phyloP scores from a whole-genome alignment of 2,113 vertebrate species.

The Engystomops pustulosus region DNA sequence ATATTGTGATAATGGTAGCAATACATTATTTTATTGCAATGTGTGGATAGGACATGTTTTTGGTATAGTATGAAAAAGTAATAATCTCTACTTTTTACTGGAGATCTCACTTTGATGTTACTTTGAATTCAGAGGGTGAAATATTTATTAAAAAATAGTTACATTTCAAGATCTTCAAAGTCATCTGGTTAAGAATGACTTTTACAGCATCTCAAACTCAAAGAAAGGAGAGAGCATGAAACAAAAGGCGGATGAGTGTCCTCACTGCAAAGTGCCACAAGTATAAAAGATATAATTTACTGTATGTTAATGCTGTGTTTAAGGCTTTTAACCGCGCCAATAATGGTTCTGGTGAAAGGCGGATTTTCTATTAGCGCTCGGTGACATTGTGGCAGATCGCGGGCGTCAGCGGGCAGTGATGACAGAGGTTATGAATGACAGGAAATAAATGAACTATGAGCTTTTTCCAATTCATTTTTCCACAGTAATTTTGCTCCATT shows the following conservation, averaged over 20 bases:
- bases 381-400: background rate
- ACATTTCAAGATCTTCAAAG: no score
- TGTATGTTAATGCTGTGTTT: background rate
- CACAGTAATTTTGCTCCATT: slow-evolving; percentile 29
- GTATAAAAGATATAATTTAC: background rate
- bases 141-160: no score
- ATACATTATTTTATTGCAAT: no score
- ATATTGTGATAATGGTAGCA: no score
- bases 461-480: background rate
- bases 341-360: background rate
- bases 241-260: background rate
- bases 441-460: background rate
- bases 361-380: background rate
- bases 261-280: background rate
- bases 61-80: no score
- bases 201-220: no score
- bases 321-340: background rate
- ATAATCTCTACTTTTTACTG: no score
- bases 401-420: background rate
- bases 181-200: no score
- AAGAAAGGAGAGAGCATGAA: background rate
- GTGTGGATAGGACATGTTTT: no score
- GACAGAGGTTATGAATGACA: slow-evolving; percentile 5
- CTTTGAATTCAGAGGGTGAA: no score
- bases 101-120: no score